Evolutionary conservation across 2,797 vertebrate genomes (phyloP), one percentile per base, ranked within the genome.

Genomic region (Mormyrus proboscirostris): DNA sequence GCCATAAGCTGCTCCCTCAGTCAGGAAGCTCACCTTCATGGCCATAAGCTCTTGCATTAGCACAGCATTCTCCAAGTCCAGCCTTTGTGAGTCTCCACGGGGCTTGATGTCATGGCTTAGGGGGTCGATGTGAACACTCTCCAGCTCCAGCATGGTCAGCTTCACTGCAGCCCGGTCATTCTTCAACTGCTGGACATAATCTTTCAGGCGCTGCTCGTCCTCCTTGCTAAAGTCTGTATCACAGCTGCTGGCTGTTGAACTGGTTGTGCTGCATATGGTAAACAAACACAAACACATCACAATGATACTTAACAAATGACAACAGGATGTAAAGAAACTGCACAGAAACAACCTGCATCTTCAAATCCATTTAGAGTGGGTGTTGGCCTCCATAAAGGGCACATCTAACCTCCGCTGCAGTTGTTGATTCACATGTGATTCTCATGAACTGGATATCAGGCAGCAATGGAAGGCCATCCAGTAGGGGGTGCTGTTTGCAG

Each of bases 31-130:
- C 92, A 97, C 97, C 97, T 97, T 97, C 97, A 97, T 97, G 92
- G 97, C 97, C 97, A 97, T 97, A 88, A 97, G 96, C 90, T 97
- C 97, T 92, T 97, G 97, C 97, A 97, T 97, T 89, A 97, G 94
- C 82, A 97, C 97, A 0, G 97, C 97, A 3, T 97, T 97, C 94
- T 97, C 97, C 89, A 97, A 94, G 91, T 97, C 97, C 41, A 97
- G 95, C 88, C 97, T 93, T 92, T 97, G 96, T 44, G 94, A 96
- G 93, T 97, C 97, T 47, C 96, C 96, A 19, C 96, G 95, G 10
- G 97, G 96, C 92, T 96, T 97, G 90, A 96, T 93, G 0, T 97
- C 97, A 5, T 95, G 96, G 92, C 96, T 97, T 85, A 97, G 95
- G 0, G 97, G 96, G 91, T 97, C 97, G 2, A 97, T 96, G 93